Evolutionary conservation across 2,888 invertebrate genomes (phyloP), one percentile per base, ranked within the genome.

Genomic region (Epirrita christyi): DNA sequence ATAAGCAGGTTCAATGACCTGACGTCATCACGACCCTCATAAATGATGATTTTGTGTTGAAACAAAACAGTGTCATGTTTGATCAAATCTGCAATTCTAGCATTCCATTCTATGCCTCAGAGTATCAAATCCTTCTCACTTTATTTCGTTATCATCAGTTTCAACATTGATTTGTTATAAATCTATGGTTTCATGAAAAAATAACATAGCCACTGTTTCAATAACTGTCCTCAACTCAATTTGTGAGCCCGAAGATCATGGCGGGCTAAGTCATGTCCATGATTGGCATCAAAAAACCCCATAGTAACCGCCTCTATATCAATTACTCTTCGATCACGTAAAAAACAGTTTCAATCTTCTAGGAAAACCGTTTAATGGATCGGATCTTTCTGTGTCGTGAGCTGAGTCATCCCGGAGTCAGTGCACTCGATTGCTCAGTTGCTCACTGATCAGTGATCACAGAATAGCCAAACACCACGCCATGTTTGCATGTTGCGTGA

Each of bases 391-490:
- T 10, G 55, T 61, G 66, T 66, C 64, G 59, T 60, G 61, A 47
- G 62, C 64, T 70, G 71, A 71, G 63, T 71, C 70, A 71, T 54
- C 37, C 32, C 47, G 51, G 51, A 65, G 71, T 71, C 71, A 71
- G 50, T 71, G 71, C 65, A 70, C 71, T 55, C 66, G 47, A 59
- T 56, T 53, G 64, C 63, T 64, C 57, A 61, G 57, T 56, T 53
- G 64, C 63, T 64, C 57, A 61, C 55, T 54, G 55, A 38, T 34
- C 45, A 47, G 43, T 28, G 34, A 38, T 11, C 43, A 49, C 47
- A 40, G 40, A 45, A 40, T 32, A 32, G 8, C 7, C 11, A 8
- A 38, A 38, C 37, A 37, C 38, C 36, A n/a, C 36, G 8, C 32
- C 10, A 32, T 32, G 32, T 8, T 21, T 21, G 21, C 21, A 6